Evolutionary conservation across 2,113 vertebrate genomes (phyloP), one percentile per base, ranked within the genome.

Genomic region (Burhinus oedicnemus): DNA sequence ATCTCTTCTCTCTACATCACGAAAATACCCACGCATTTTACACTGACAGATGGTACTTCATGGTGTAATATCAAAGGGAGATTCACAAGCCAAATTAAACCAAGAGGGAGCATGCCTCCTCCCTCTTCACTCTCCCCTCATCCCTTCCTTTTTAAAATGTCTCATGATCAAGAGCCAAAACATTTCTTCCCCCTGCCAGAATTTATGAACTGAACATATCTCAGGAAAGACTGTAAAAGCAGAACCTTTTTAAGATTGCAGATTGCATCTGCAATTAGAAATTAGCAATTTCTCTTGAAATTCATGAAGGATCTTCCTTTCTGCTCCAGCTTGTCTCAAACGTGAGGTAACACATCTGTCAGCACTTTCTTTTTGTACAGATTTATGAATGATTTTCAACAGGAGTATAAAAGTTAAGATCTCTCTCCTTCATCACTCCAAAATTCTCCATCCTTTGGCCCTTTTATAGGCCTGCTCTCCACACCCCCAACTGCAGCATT

Each of bases 121-220:
- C 79, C 42, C 75, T 94, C 66, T 70, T 93, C n/a, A 36, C 92
- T 86, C 83, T 87, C 42, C 38, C 81, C 55, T 91, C 84, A 89
- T 58, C 82, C 70, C 68, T 86, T 95, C 52, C 49, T 94, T 88
- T 91, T 77, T 44, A 75, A 97, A 94, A 89, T 49, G 64, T n/a
- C 72, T 95, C 76, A 95, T 84, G 90, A 95, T 96, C 96, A 95
- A 95, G 92, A 97, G 93, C 95, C 92, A 97, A 96, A 97, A 89
- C 76, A 86, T 81, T 95, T 96, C 94, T 89, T 95, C 85, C 92
- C 80, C 85, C 64, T 95, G 95, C 72, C 97, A 96, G 92, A 77
- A 93, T 92, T 66, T 36, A 90, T 64, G 55, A 94, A 89, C 68
- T 70, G 80, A 94, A 83, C 88, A 22, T 55, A 80, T 36, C 86